Base-by-base conservation (phyloP, 1,140 invertebrate genomes). In the Andrena cerasifolii region DNA sequence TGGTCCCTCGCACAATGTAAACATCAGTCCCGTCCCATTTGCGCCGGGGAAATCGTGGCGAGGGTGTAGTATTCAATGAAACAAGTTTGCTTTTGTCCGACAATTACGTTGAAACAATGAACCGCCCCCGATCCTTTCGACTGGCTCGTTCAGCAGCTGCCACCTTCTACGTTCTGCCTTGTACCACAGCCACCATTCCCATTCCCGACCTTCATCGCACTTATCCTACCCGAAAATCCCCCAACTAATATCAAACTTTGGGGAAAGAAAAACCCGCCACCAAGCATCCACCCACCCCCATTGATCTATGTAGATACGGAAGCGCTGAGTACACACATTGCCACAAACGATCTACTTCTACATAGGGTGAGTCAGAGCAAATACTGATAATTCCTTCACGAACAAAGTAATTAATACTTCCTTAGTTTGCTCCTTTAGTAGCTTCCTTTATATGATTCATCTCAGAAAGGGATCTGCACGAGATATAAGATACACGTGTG, bases 21-120 rank as follows among this genome's bases (percentile, higher is more conserved):
- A 74, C 75, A 82, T 78, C 70, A 21, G 28, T 68, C 49, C 45
- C 43, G 63, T 59, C 18, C 68, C 26, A 18, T 59, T n/a, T 18
- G n/a, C 8, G 40, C 3, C 1, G n/a, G 68, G 62, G 80, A 47
- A 62, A 62, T 63, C 56, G 21, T 3, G 49, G 36, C 36, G 28
- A n/a, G 47, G 74, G 58, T 75, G 71, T 67, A 75, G 83, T 72
- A 78, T 83, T 91, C 86, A 90, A 91, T 91, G 90, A 89, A 87
- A 90, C 88, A 91, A 90, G 90, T 92, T 91, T 89, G 86, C 87
- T 88, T 91, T 90, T 90, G 89, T 89, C 78, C 84, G 47, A 88
- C 86, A 89, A 90, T 90, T 90, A 89, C 83, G 72, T 33, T 84
- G 83, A 88, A 89, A 91, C 90, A 91, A 91, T 90, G 90, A 89